Conservation (phyloP, 2,113 vertebrate genomes). For the Turnix velox region DNA sequence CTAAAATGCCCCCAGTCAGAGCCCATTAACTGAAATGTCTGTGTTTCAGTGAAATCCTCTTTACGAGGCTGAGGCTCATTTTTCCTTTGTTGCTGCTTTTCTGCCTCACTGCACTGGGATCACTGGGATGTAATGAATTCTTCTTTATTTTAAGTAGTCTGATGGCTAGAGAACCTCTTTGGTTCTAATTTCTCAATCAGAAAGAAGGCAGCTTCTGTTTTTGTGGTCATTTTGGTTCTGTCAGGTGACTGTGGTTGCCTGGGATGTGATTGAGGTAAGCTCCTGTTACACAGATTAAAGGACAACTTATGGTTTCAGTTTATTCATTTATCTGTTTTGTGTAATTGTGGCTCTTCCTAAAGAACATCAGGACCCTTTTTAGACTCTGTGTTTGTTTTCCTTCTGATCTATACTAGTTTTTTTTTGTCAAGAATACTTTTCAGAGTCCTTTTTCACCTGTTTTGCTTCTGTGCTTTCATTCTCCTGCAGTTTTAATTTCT, state of each 20-base stretch:
- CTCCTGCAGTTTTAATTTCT: not conserved
- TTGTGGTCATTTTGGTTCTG: not conserved
- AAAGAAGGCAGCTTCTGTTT: not conserved
- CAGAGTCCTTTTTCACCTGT: not conserved
- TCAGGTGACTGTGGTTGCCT: not conserved
- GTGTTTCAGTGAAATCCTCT: not conserved
- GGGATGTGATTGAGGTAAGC: not conserved
- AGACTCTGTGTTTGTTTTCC: not conserved
- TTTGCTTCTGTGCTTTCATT: not conserved
- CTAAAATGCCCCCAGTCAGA: slow-evolving; percentile 4
- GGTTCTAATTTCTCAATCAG: not conserved
- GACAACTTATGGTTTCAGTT: not conserved
- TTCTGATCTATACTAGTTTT: not conserved
- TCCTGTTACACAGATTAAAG: not conserved
- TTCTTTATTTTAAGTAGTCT: not conserved
- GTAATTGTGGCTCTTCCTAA: not conserved
- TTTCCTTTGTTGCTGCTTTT: not conserved
- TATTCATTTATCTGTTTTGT: not conserved
- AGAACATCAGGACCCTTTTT: not conserved
- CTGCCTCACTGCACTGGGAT: not conserved
- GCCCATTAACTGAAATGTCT: not conserved
- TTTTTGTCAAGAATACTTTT: not conserved
- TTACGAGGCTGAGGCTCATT: not conserved
- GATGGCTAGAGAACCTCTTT: not conserved
- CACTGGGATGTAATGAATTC: not conserved